Evolutionary conservation across 2,113 vertebrate species (phyloP), one percentile per base, ranked within the genome.

Genomic region (Notiomystis cincta): DNA sequence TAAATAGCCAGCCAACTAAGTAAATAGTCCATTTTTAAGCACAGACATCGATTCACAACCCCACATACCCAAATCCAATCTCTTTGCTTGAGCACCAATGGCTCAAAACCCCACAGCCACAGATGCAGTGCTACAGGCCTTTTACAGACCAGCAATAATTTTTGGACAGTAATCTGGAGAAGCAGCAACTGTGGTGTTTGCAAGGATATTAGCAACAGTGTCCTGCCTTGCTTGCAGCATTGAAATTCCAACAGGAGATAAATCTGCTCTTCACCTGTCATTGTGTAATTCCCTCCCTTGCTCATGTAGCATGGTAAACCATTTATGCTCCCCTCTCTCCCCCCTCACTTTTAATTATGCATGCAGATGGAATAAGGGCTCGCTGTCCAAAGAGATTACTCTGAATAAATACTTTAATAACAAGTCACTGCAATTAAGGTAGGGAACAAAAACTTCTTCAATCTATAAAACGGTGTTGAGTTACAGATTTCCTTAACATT

Each of bases 401-500:
- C 95, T 96, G 75, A 92, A 97, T 90, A 97, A 98, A 97, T 93
- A 97, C 90, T 97, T 97, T 97, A 97, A 97, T 57, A 98, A 97
- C 84, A 95, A 94, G 90, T 93, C 90, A 97, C 95, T 5, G 75
- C 87, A 96, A 97, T 97, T 96, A 98, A 96, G 90, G 85, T 73
- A 94, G 82, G 93, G 88, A 96, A 96, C 69, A 93, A 92, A 79
- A 96, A 97, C 89, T 97, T 97, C 93, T 97, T 97, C 97, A 95
- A 95, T 97, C 95, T 97, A 94, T 95, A 97, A 98, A 98, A 95
- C 35, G 73, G 91, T 96, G 95, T 95, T 95, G 96, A 94, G 93
- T 96, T 98, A 97, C 96, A 97, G 93, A 95, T 97, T 96, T 98
- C 93, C 92, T 96, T 98, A 98, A 98, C 96, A 94, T 97, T 98